phyloP scores from a whole-genome alignment of 2,797 vertebrate genomes.

The Hapalemur alaotrensis region DNA sequence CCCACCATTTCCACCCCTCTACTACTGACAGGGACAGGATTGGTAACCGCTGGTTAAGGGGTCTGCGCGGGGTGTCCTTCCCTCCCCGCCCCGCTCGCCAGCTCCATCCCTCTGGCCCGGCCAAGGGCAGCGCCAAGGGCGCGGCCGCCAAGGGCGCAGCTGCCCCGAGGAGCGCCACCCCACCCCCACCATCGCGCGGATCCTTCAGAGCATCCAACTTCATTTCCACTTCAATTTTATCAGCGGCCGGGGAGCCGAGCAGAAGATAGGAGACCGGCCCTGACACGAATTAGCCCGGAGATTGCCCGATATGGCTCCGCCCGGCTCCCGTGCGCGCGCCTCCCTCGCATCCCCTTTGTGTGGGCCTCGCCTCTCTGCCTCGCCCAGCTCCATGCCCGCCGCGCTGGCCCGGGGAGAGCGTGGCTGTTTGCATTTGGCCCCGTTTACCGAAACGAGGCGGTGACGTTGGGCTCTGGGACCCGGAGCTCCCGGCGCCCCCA shows the following conservation, averaged over 20 bases:
- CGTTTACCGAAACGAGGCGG: not conserved
- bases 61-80: not conserved
- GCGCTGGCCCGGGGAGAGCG: not conserved
- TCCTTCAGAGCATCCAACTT: conserved; percentile 95
- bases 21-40: not conserved
- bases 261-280: conserved; percentile 96
- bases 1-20: not conserved
- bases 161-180: conserved; percentile 85
- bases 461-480: not conserved
- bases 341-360: conserved; percentile 74
- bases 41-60: not conserved
- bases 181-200: conserved; percentile 87
- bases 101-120: not conserved
- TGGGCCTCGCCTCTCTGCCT: not conserved
- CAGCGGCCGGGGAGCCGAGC: conserved; percentile 92
- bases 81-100: accelerated
- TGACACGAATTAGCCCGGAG: conserved; percentile 97
- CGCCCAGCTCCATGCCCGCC: not conserved
- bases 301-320: conserved; percentile 94
- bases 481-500: not conserved
- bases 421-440: not conserved
- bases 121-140: conserved; percentile 94
- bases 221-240: conserved; percentile 99
- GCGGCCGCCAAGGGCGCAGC: conserved; percentile 84
- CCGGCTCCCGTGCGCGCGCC: conserved; percentile 84